phyloP scores from a whole-genome alignment of 2,113 vertebrate genomes.

The Pimephales promelas region DNA sequence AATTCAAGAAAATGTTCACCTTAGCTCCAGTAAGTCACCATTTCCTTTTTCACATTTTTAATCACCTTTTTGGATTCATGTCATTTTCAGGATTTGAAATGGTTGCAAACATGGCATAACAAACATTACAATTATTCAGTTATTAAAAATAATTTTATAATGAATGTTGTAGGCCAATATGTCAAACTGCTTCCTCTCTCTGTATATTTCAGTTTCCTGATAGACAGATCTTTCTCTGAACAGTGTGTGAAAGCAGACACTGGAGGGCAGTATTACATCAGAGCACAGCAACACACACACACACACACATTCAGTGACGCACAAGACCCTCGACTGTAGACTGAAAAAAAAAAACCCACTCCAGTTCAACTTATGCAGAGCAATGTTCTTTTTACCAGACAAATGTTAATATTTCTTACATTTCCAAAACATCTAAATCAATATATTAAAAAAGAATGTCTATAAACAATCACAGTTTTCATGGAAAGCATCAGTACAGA shows the following conservation, averaged over 20 bases:
- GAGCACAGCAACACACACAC: too few species aligned
- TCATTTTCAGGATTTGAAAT: background rate
- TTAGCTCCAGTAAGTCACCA: background rate
- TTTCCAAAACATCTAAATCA: background rate
- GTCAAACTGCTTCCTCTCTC: background rate
- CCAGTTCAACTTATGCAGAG: too few species aligned
- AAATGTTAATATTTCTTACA: background rate
- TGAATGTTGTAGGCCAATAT: too few species aligned
- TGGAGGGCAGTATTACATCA: slow-evolving; percentile 59
- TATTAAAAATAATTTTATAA: background rate
- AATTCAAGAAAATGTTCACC: background rate
- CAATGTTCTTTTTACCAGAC: background rate
- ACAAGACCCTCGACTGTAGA: background rate
- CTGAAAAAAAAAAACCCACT: background rate
- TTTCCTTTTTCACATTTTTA: background rate
- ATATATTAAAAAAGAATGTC: too few species aligned
- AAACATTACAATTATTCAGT: background rate
- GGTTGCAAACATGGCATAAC: background rate
- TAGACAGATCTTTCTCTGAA: background rate
- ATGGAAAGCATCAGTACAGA: slow-evolving; percentile 47
- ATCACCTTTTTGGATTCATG: background rate
- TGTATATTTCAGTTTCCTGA: background rate
- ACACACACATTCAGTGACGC: background rate
- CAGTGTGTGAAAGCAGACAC: slow-evolving; percentile 23
- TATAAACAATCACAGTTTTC: background rate